These are phyloP conservation scores for Chaetura pelagica DNA, from an alignment of 2,113 vertebrate genomes.

Conservation along the genomic window DNA sequence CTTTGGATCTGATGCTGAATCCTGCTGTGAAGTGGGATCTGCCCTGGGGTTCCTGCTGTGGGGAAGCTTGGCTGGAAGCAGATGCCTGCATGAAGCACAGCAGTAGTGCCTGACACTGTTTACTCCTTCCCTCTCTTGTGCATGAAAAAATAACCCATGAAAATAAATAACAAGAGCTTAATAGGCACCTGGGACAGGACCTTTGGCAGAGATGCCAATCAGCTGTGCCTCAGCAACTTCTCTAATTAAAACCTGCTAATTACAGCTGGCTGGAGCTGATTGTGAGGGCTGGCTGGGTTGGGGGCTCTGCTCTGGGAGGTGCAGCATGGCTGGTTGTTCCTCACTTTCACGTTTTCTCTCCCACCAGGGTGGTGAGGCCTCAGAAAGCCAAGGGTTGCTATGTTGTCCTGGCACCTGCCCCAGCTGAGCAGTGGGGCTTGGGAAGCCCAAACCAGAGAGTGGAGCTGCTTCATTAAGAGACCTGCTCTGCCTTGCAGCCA, in stretches of 20 bases:
- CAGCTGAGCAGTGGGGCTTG: not conserved
- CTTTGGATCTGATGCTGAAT: not conserved
- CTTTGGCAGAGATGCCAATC: not conserved
- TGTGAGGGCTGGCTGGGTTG: not conserved
- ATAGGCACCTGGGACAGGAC: not conserved
- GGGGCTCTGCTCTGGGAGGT: not conserved
- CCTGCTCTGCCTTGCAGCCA: rapidly evolving
- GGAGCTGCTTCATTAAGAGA: not conserved
- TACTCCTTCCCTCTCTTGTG: not conserved
- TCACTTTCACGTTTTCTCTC: not conserved
- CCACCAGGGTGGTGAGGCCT: not conserved
- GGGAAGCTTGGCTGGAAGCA: not conserved
- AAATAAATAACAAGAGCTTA: not conserved
- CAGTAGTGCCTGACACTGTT: not conserved
- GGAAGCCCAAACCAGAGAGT: not conserved
- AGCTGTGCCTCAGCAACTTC: not conserved
- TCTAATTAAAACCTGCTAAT: conserved; percentile 3
- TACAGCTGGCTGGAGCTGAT: not conserved
- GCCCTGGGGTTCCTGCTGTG: rapidly evolving
- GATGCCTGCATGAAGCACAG: not conserved
- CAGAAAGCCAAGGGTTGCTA: not conserved
- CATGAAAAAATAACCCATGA: not conserved
- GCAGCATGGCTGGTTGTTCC: not conserved
- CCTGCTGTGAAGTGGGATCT: not conserved
- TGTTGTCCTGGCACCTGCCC: not conserved